Percentiles rank a stretch among this genome's conserved stretches.
phyloP scores from a whole-genome alignment of 1,140 invertebrate species.

The Luehdorfia chinensis region DNA sequence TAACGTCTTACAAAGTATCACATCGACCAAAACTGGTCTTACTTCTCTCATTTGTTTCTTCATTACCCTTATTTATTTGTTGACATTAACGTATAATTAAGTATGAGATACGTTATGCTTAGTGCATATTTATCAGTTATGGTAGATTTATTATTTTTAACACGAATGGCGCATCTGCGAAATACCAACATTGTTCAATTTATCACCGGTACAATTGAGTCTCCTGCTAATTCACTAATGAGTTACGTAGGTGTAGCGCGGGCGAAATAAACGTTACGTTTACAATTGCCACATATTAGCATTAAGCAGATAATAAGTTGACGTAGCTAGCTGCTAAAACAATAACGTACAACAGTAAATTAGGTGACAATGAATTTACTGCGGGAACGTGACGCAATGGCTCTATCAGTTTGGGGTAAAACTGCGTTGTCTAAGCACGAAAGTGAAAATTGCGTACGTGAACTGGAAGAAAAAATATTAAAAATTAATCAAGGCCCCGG shows the following conservation, averaged over 20 bases:
- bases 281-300: conserved; percentile 54
- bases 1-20: no score
- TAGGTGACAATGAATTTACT: conserved; percentile 45
- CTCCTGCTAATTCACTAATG: conserved; percentile 73
- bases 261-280: conserved; percentile 63
- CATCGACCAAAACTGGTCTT: no score
- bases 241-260: conserved; percentile 73
- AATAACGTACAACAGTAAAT: conserved; percentile 35
- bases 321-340: conserved; percentile 24
- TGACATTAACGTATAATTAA: no score
- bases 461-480: conserved; percentile 75
- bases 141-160: no score
- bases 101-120: no score
- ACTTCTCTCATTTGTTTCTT: conserved; percentile 1
- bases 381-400: conserved; percentile 39
- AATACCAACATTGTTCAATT: conserved; percentile 42
- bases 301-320: conserved; percentile 54
- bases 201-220: conserved; percentile 65
- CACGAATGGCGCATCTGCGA: conserved; percentile 32
- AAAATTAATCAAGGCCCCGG: conserved; percentile 72
- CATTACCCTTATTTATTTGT: no score
- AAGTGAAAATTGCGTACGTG: conserved; percentile 76
- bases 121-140: no score
- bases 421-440: conserved; percentile 45
- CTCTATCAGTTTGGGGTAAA: conserved; percentile 33